These are phyloP conservation scores for Panurus biarmicus DNA, from an alignment of 2,113 vertebrate species.

Conservation along the genomic window DNA sequence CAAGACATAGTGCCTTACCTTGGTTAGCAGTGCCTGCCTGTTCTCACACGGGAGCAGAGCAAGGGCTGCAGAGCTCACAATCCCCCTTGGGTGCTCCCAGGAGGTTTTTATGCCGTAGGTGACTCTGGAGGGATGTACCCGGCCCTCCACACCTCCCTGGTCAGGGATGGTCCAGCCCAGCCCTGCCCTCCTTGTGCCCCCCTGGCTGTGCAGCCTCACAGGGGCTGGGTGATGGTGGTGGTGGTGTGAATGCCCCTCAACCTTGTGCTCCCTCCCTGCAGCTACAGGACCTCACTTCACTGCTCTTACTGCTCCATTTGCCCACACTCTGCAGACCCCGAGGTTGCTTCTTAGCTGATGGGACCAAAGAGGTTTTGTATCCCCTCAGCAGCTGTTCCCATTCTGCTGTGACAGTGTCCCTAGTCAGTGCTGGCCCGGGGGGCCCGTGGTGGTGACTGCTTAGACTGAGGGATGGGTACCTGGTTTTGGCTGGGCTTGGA, in stretches of 20 bases:
- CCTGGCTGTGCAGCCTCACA: accelerated
- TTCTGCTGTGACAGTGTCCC: neutral
- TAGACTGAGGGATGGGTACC: neutral
- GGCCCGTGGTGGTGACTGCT: neutral
- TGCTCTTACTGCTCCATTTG: neutral
- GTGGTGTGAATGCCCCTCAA: neutral
- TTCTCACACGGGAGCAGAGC: neutral
- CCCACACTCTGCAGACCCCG: accelerated
- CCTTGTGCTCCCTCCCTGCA: neutral
- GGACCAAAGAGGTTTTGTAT: neutral
- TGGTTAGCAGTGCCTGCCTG: neutral
- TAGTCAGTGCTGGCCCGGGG: accelerated
- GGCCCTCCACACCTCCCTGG: neutral
- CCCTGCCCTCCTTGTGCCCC: neutral
- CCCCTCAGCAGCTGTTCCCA: neutral
- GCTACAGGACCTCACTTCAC: neutral
- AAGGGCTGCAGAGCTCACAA: neutral
- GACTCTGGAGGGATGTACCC: neutral
- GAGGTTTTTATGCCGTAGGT: neutral
- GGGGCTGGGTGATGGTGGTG: neutral
- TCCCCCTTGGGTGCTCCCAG: neutral
- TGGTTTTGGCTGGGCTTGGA: neutral
- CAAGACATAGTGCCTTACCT: neutral
- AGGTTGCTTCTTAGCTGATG: neutral
- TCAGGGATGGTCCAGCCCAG: neutral